phyloP scores from a whole-genome alignment of 2,113 vertebrate genomes.

The Damaliscus lunatus region DNA sequence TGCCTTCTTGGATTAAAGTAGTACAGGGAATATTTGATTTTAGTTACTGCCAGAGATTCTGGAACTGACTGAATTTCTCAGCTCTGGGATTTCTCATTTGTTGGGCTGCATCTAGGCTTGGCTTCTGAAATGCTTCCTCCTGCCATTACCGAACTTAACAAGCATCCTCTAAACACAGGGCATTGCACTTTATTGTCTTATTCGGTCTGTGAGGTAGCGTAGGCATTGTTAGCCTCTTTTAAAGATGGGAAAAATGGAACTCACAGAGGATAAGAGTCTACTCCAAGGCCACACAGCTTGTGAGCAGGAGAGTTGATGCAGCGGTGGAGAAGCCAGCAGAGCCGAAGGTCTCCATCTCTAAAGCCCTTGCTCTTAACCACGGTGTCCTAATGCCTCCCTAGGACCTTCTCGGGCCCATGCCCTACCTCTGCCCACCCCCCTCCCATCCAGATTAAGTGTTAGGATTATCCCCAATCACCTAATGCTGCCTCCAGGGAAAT shows the following conservation, averaged over 20 bases:
- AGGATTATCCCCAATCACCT: not conserved
- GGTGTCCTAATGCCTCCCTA: fast-evolving
- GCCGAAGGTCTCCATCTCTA: not conserved
- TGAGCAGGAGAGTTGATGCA: not conserved
- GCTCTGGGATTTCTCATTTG: not conserved
- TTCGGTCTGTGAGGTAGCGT: not conserved
- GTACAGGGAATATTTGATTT: not conserved
- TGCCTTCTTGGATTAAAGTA: not conserved
- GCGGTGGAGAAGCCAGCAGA: not conserved
- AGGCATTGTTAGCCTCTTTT: not conserved
- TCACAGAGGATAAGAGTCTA: not conserved
- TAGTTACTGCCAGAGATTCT: not conserved
- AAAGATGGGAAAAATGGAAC: not conserved
- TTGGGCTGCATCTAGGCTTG: not conserved
- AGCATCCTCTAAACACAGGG: not conserved
- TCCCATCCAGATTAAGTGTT: not conserved
- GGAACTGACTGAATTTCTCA: not conserved
- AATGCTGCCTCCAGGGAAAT: not conserved
- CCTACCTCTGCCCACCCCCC: not conserved
- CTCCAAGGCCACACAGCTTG: not conserved
- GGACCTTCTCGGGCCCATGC: not conserved
- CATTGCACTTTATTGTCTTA: not conserved
- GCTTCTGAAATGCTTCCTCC: not conserved
- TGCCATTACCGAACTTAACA: not conserved
- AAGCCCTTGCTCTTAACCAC: not conserved